Evolutionary conservation across 2,113 vertebrate genomes (phyloP), one percentile per base, ranked within the genome.

Genomic region (Anser cygnoides): DNA sequence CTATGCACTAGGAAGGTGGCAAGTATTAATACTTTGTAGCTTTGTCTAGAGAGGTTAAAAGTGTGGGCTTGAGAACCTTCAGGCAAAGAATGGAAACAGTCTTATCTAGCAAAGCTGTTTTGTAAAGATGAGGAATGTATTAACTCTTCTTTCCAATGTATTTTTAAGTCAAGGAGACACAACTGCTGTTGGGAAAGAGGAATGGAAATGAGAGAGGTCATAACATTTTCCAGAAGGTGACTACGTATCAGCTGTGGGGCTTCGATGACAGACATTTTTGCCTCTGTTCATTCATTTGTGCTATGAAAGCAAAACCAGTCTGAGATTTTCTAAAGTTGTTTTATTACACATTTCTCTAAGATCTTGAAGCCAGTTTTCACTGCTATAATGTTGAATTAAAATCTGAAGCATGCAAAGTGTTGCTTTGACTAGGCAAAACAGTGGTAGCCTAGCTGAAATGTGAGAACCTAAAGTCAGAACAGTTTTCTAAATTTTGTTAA

Each of bases 391-490:
- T 41, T 70, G 63, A 23, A 44, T 44, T 49, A 62, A 76, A 76
- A 91, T 11, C 39, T 5, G 0, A 3, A 63, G 11, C 46, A 18
- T 68, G 80, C 4, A 0, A 3, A 55, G 11, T 52, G 22, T 67
- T 84, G 28, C 28, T 84, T 55, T 84, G 23, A 26, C 49, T 89
- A 21, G 13, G 46, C 43, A 77, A 75, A 67, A 14, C 77, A 20
- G 19, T 11, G 28, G 20, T 43, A 43, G 35, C 17, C 18, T 55
- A 39, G 23, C 25, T 84, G 26, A 75, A 41, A 22, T 41, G 39
- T 35, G 8, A 52, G 23, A 65, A 33, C 35, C 35, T 35, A 22
- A 44, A 44, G 13, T 26, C 23, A 66, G 29, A 84, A 44, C 5
- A 28, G 5, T 59, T 50, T 35, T 73, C 33, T 39, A 5, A 6